A percentile compares a stretch with the other conserved stretches of the same genome.
These are phyloP conservation scores for Pseudococcus viburni DNA, from an alignment of 2,888 invertebrate genomes.

Conservation along the genomic window DNA sequence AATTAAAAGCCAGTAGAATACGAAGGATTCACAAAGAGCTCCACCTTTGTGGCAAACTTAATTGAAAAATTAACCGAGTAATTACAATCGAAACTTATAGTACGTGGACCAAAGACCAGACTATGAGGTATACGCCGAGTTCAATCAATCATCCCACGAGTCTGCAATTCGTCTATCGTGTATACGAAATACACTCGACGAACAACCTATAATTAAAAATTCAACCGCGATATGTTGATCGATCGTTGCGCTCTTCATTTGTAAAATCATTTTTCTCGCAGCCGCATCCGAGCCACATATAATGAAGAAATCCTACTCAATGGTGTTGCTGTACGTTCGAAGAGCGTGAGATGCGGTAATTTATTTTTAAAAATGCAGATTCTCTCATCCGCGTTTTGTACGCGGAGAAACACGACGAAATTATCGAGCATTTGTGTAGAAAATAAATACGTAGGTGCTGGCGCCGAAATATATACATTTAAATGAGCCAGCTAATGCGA, in stretches of 20 bases:
- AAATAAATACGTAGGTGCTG: not conserved
- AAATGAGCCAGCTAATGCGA: not conserved
- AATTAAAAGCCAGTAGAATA: not conserved
- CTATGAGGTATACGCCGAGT: not conserved
- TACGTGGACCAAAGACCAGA: not conserved
- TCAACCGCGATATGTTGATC: constrained; percentile 46
- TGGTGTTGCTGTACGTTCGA: constrained; percentile 6
- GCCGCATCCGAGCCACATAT: not conserved
- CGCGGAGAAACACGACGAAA: not conserved
- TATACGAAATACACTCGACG: not conserved
- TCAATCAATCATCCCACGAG: constrained; percentile 49
- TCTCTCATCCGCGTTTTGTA: not conserved
- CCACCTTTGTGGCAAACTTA: not conserved
- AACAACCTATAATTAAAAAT: constrained; percentile 50
- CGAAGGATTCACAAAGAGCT: not conserved
- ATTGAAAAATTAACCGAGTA: constrained; percentile 57
- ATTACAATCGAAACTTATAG: constrained; percentile 36
- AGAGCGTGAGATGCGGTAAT: constrained; percentile 8
- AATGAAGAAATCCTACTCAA: constrained; percentile 31
- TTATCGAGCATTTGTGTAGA: not conserved
- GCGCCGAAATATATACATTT: constrained; percentile 1
- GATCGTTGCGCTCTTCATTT: constrained; percentile 37
- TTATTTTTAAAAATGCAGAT: constrained; percentile 22
- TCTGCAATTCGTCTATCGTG: constrained; percentile 15
- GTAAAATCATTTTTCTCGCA: constrained; percentile 46